phyloP scores from a whole-genome alignment of 2,113 vertebrate species.

The Anolis sagrei region DNA sequence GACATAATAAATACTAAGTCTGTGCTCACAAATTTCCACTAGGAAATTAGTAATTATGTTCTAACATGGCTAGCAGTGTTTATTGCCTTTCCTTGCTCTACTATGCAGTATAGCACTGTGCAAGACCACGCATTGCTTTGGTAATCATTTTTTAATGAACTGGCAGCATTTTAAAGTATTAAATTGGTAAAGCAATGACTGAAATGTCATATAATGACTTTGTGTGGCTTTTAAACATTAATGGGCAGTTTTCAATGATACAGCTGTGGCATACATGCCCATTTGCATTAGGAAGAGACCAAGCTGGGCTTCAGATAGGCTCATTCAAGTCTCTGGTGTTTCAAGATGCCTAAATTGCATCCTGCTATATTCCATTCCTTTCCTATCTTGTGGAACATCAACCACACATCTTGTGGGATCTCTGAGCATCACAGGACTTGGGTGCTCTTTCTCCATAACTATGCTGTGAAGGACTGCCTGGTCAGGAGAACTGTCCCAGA shows the following conservation, averaged over 20 bases:
- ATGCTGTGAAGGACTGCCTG: no score
- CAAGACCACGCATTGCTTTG: conserved; percentile 7
- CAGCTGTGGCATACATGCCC: neutral
- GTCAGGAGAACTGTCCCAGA: no score
- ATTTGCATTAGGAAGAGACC: neutral
- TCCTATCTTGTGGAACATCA: no score
- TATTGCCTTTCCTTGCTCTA: conserved; percentile 26
- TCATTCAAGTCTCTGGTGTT: no score
- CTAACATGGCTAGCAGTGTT: conserved; percentile 21
- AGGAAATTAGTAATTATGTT: conserved; percentile 23
- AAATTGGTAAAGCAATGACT: neutral
- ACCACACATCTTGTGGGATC: no score
- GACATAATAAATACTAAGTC: conserved; percentile 3
- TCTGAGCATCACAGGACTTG: no score
- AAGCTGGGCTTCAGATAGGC: no score
- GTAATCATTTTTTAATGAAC: conserved; percentile 24
- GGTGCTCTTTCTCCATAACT: no score
- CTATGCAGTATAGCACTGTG: neutral
- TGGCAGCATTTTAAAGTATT: neutral
- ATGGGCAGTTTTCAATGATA: neutral
- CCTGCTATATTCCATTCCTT: no score
- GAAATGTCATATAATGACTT: neutral
- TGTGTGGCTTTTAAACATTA: neutral
- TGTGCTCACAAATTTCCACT: conserved; percentile 5
- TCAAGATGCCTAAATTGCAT: no score